These are phyloP conservation scores for Bungarus multicinctus DNA, from an alignment of 2,113 vertebrate genomes.

Conservation along the genomic window DNA sequence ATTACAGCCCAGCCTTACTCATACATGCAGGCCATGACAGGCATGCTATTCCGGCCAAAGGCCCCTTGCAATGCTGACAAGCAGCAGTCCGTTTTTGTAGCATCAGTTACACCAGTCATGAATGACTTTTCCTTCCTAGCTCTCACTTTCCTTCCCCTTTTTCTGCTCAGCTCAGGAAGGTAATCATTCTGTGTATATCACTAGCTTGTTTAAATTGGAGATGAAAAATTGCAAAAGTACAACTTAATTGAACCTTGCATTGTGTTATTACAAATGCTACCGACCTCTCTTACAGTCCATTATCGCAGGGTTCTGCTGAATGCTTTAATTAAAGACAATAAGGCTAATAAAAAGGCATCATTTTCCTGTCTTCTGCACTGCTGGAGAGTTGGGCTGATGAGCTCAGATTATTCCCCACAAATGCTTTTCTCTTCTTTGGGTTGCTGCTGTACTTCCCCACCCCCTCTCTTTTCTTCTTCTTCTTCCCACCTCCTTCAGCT, in stretches of 20 bases:
- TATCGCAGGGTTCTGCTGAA: constrained; percentile 65
- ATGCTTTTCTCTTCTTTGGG: constrained; percentile 57
- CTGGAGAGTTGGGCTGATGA: constrained; percentile 66
- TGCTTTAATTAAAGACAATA: constrained; percentile 74
- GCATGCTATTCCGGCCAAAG: neutral
- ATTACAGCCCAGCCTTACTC: neutral
- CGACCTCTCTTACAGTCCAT: constrained; percentile 66
- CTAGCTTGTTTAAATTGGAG: constrained; percentile 61
- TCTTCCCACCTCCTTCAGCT: constrained; percentile 34
- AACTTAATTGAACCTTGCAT: constrained; percentile 68
- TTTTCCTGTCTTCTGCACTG: constrained; percentile 67
- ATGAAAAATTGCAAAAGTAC: constrained; percentile 63
- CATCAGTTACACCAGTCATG: constrained; percentile 24
- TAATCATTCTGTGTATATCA: constrained; percentile 53
- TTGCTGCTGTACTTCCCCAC: constrained; percentile 40
- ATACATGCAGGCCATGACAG: neutral
- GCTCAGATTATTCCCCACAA: constrained; percentile 61
- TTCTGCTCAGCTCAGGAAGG: constrained; percentile 33
- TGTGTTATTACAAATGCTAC: constrained; percentile 65
- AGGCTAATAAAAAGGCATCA: constrained; percentile 72
- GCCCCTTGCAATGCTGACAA: neutral
- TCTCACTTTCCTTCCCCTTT: neutral
- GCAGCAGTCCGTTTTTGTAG: neutral
- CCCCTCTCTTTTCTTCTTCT: too few species aligned
- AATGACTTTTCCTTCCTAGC: constrained; percentile 35